A percentile compares a stretch with the other conserved stretches of the same genome.
phyloP scores from a whole-genome alignment of 2,113 vertebrate species.

The Caranx melampygus region DNA sequence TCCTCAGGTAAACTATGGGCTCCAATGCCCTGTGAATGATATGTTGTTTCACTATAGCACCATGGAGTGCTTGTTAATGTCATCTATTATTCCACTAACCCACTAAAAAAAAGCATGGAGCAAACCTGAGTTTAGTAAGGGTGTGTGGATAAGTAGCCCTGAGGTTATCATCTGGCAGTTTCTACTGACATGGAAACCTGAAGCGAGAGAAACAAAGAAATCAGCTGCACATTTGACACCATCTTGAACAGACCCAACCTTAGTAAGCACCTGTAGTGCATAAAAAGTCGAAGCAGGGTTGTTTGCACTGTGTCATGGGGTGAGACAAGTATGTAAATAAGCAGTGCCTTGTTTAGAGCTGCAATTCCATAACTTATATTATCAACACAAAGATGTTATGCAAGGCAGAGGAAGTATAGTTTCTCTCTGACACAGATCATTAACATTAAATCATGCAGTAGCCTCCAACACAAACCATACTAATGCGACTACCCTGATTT shows the following conservation, averaged over 20 bases:
- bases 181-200: constrained; percentile 3
- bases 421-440: background rate
- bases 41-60: constrained; percentile 18
- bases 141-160: constrained; percentile 10
- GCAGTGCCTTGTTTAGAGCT: background rate
- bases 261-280: background rate
- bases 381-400: background rate
- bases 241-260: background rate
- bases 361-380: background rate
- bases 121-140: constrained; percentile 13
- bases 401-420: background rate
- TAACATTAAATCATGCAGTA: background rate
- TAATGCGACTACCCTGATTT: constrained; percentile 1
- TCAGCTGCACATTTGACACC: background rate
- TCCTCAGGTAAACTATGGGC: constrained; percentile 62
- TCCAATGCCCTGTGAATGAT: constrained; percentile 45
- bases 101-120: constrained; percentile 10
- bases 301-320: background rate
- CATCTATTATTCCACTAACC: constrained; percentile 20
- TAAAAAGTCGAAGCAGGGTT: background rate
- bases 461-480: background rate
- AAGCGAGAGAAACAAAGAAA: background rate
- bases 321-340: constrained; percentile 5
- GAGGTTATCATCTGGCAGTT: constrained; percentile 21
- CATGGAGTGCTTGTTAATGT: constrained; percentile 30